Evolutionary conservation across 2,888 invertebrate species (phyloP).

Genomic region (Bugula neritina): DNA sequence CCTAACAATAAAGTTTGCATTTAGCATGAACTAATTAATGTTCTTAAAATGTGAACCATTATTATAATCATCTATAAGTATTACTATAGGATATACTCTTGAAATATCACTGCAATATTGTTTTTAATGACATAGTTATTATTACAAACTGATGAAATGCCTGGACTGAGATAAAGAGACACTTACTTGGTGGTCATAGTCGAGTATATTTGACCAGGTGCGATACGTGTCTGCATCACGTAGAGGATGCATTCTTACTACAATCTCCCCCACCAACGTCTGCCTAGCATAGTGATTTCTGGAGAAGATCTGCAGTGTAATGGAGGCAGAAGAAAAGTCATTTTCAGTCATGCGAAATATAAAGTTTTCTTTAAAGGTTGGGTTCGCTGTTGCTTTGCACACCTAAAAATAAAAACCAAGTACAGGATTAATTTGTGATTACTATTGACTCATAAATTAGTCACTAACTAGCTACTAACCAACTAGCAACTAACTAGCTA

Average conservation of each 20-base stretch:
- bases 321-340: constrained; percentile 59
- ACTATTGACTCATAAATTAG: too few relatives aligned
- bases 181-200: constrained; percentile 22
- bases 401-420: constrained; percentile 52
- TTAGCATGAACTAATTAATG: too few relatives aligned
- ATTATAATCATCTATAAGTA: too few relatives aligned
- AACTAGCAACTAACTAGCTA: neutral
- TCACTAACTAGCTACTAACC: neutral
- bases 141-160: too few relatives aligned
- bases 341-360: constrained; percentile 62
- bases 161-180: too few relatives aligned
- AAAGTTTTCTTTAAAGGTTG: constrained; percentile 73
- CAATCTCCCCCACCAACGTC: constrained; percentile 56
- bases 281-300: constrained; percentile 58
- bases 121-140: too few relatives aligned
- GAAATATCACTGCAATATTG: too few relatives aligned
- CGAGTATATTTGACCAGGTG: constrained; percentile 17
- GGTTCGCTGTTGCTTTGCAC: constrained; percentile 65
- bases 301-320: constrained; percentile 67
- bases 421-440: too few relatives aligned
- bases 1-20: too few relatives aligned
- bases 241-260: neutral
- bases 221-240: neutral
- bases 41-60: too few relatives aligned
- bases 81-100: too few relatives aligned